Base-by-base conservation (phyloP, 64 coral and sea anemone species). In the Montipora capricornis region DNA sequence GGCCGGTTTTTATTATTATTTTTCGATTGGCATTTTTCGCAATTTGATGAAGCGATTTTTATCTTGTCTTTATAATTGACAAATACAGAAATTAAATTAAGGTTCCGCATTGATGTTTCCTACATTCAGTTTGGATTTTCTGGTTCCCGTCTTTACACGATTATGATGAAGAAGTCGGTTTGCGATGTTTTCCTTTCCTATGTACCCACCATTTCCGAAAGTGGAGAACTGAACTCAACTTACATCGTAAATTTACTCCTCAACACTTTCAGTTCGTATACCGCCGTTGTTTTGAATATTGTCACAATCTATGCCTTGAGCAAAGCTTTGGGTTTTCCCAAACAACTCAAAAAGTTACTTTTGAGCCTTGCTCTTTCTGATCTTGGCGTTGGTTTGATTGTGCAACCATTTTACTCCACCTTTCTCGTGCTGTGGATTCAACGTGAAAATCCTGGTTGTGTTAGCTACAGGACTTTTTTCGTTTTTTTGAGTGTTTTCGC, bases 331-430 rank as follows among this genome's bases (percentile, higher is more conserved):
- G 55, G 11, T 20, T 46, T 82, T 20, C 80, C 80, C 44, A 82
- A 82, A 14, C 22, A 53, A 3, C 60, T 82, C 9, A 82, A 46
- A 64, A 82, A 14, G 8, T 46, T 82, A 26, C 57, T 82, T 2
- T 12, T 82, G 20, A 82, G 57, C 67, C 57, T 82, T 4, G 80
- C 80, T 11, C 20, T 82, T 16, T 82, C 80, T 44, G 80, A 82
- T 64, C 3, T 82, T 64, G 80, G 80, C 44, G 80, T 82, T 45
- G 80, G 80, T 82, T 82, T 82, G 53, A 15, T 62, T 22, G 80
- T 82, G 16, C 80, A 82, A 15, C 80, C 80, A 16, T 82, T 64
- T 82, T 64, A 44, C 57, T 59, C 58, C 4, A 59, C 80, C 5
- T 22, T 82, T 62, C 80, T 82, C 2, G 55, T 64, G 9, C 60